Evolutionary conservation across 2,113 vertebrate genomes (phyloP), one percentile per base, ranked within the genome.

Genomic region (Carassius carassius): DNA sequence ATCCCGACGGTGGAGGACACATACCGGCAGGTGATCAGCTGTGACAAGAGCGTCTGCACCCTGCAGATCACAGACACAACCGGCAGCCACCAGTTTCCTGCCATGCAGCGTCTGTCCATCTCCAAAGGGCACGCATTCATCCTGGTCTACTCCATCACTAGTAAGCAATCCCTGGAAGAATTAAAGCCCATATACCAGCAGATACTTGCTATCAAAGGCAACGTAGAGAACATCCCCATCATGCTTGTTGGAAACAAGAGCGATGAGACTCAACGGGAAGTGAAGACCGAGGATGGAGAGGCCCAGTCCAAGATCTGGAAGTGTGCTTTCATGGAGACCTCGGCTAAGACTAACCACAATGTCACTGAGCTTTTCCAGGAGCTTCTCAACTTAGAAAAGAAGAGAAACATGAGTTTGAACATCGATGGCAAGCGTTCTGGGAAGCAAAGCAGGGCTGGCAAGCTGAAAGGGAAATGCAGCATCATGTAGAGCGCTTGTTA

Each of bases 171-270:
- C 0, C 94, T 99, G 92, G 98, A 99, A 93, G 98, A 99, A 94
- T 95, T 99, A 89, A 96, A 96, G 86, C 97, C 98, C 91, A 98
- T 99, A 92, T 97, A 99, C 92, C 94, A 97, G 94, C 97, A 98
- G 94, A 97, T 99, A 32, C 90, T 98, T 90, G 96, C 98, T 93
- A 97, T 99, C 92, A 99, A 98, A 88, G 97, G 97, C 90, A 96
- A 95, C 56, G 95, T 98, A 85, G 97, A 99, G 91, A 95, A 94
- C 91, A 97, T 98, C 88, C 98, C 98, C 62, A 96, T 99, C 92
- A 99, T 99, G 97, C 95, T 99, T 82, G 98, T 99, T 88, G 98
- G 97, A 82, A 99, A 99, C 95, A 99, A 99, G 93, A 98, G 97
- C 0, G 98, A 99, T 12, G 98, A 99, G 92, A 97, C 97, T n/a